These are phyloP conservation scores for Calliphora vomitoria DNA, from an alignment of 2,888 invertebrate species.

Conservation along the genomic window DNA sequence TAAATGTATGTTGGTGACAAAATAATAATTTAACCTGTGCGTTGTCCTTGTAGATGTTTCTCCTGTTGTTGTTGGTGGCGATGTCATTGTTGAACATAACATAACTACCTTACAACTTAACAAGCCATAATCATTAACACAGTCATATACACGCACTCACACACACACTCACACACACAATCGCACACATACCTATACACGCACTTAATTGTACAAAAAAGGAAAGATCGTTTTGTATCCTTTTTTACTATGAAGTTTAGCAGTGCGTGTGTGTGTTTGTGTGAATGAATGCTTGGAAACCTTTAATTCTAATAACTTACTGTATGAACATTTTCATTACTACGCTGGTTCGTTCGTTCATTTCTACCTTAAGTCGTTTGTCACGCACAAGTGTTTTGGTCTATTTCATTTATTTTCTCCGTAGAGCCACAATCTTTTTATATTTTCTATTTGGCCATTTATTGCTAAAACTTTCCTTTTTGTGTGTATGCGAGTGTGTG, in stretches of 20 bases:
- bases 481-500: slow-evolving; percentile 25
- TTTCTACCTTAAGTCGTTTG: slow-evolving; percentile 66
- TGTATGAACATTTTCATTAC: slow-evolving; percentile 49
- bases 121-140: slow-evolving; percentile 71
- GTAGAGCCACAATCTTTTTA: slow-evolving; percentile 23
- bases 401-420: slow-evolving; percentile 5
- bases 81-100: slow-evolving; percentile 45
- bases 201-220: not conserved
- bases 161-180: slow-evolving; percentile 23
- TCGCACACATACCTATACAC: slow-evolving; percentile 4
- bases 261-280: not conserved
- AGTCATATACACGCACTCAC: slow-evolving; percentile 43
- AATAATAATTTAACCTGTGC: slow-evolving; percentile 71
- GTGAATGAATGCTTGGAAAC: slow-evolving; percentile 31
- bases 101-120: slow-evolving; percentile 60
- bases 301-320: slow-evolving; percentile 67
- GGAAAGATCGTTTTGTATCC: not conserved
- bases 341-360: not conserved
- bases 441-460: slow-evolving; percentile 50
- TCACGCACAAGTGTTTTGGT: slow-evolving; percentile 71
- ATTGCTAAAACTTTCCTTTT: slow-evolving; percentile 56
- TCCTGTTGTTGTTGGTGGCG: slow-evolving; percentile 12
- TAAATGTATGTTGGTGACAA: slow-evolving; percentile 67
- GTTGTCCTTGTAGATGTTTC: slow-evolving; percentile 33
- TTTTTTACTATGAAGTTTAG: slow-evolving; percentile 3